These are phyloP conservation scores for Mastacembelus armatus DNA, from an alignment of 2,797 vertebrate species.

Conservation along the genomic window DNA sequence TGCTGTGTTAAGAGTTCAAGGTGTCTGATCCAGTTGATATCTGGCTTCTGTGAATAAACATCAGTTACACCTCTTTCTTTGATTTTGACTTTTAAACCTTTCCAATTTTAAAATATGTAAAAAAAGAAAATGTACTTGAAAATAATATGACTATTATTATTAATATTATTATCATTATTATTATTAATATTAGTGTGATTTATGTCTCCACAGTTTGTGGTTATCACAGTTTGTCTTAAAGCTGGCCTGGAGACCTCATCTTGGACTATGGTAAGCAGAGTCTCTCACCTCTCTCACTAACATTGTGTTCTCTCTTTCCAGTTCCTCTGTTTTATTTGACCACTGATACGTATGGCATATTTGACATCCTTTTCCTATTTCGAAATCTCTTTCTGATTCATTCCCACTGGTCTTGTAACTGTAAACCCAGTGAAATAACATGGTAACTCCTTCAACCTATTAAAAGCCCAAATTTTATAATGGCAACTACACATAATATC, in stretches of 20 bases:
- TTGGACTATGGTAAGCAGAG: constrained; percentile 93
- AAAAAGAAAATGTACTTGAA: background rate
- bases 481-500: too few relatives aligned
- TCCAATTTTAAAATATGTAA: background rate
- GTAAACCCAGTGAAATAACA: constrained; percentile 34
- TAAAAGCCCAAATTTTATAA: too few relatives aligned
- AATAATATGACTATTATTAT: too few relatives aligned
- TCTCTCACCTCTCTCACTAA: constrained; percentile 30
- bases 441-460: constrained; percentile 25
- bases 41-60: constrained; percentile 31
- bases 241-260: constrained; percentile 97
- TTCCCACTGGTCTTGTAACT: constrained; percentile 44
- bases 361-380: constrained; percentile 46
- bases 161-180: too few relatives aligned
- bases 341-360: constrained; percentile 46
- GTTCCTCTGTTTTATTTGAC: constrained; percentile 49
- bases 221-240: constrained; percentile 99
- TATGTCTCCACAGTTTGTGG: constrained; percentile 91
- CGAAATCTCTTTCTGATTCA: constrained; percentile 49
- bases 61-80: constrained; percentile 25
- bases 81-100: constrained; percentile 15
- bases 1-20: constrained; percentile 29
- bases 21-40: constrained; percentile 47
- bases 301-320: constrained; percentile 43
- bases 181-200: constrained; percentile 46